These are phyloP conservation scores for Synanthedon tipuliformis DNA, from an alignment of 2,888 invertebrate species.

Conservation along the genomic window DNA sequence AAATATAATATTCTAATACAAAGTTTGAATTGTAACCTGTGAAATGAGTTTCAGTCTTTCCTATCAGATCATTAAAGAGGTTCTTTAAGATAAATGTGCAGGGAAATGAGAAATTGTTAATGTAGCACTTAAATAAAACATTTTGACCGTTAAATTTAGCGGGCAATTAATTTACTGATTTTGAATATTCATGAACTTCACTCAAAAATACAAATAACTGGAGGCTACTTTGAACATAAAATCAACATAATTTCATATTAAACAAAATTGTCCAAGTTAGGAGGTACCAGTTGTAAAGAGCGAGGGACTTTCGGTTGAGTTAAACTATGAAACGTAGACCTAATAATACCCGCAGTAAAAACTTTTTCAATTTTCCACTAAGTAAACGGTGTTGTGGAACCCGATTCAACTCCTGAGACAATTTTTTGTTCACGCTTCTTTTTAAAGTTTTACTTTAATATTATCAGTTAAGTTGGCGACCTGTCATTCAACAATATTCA, in stretches of 20 bases:
- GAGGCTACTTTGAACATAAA: conserved; percentile 6
- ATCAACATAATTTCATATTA: conserved; percentile 8
- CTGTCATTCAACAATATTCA: too few species aligned
- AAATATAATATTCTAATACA: too few species aligned
- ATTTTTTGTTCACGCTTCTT: background rate
- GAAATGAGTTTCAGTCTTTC: too few species aligned
- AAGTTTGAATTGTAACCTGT: too few species aligned
- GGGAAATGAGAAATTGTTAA: too few species aligned
- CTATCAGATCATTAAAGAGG: too few species aligned
- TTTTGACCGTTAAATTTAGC: background rate
- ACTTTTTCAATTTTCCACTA: conserved; percentile 38
- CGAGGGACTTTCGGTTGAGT: background rate
- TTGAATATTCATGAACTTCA: background rate
- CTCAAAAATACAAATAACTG: background rate
- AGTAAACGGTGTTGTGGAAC: conserved; percentile 17
- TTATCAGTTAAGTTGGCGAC: background rate
- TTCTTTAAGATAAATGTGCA: too few species aligned
- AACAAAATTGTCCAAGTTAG: background rate
- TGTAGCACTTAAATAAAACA: background rate
- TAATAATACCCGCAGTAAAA: conserved; percentile 19
- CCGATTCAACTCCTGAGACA: background rate
- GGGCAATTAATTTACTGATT: background rate
- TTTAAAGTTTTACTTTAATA: background rate
- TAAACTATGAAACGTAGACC: conserved; percentile 9
- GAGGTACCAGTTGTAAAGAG: background rate